Conservation (phyloP, 92 coral and sea anemone genomes). For the Epizoanthus illoricatus region DNA sequence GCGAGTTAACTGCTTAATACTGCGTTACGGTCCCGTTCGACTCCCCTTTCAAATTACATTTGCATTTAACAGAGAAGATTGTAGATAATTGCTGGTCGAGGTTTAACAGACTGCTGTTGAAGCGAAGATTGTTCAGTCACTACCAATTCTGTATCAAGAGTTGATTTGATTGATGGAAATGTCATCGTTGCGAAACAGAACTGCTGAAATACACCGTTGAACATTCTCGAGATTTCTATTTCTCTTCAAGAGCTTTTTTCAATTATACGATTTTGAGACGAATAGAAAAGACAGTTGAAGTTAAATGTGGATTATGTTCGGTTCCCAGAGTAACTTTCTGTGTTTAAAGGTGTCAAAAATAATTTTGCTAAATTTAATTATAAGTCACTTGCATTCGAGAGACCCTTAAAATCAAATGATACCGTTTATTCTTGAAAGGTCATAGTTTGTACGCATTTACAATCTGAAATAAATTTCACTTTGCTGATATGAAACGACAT, state of each 20-base stretch:
- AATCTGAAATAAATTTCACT: no score
- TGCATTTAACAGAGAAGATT: background rate
- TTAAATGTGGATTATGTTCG: no score
- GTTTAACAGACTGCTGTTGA: background rate
- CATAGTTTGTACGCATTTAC: no score
- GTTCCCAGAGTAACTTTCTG: no score
- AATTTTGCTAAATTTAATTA: no score
- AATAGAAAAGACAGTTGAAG: background rate
- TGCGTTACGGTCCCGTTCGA: background rate
- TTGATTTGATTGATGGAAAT: slow-evolving; percentile 17
- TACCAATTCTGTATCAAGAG: background rate
- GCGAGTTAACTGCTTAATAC: background rate
- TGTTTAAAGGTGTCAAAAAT: no score
- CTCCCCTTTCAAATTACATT: background rate
- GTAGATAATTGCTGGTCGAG: slow-evolving; percentile 8
- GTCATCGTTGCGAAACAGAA: slow-evolving; percentile 4
- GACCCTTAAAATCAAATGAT: no score
- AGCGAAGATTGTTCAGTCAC: background rate
- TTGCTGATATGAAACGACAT: no score
- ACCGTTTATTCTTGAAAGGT: no score
- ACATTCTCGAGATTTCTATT: background rate
- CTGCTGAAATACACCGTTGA: background rate
- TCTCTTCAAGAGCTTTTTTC: background rate
- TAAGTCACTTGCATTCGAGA: no score
- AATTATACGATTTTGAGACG: background rate